Evolutionary conservation across 2,113 vertebrate genomes (phyloP).

Genomic region (Oryzias celebensis): DNA sequence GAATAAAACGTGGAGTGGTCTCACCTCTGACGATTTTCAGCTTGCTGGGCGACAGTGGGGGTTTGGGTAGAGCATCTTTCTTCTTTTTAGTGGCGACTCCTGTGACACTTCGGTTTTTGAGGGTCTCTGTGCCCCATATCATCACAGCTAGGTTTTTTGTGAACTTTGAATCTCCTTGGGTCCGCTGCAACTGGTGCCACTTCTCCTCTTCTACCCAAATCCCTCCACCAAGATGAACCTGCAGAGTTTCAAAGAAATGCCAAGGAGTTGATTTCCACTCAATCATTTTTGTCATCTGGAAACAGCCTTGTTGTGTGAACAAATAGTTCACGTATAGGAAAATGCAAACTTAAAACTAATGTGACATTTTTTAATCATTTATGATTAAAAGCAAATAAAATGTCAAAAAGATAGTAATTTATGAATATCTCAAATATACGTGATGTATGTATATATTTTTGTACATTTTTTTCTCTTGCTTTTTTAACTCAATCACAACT

Average conservation of each 20-base stretch:
- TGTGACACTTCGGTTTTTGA: conserved; percentile 98
- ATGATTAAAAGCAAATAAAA: no score
- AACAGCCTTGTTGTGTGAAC: no score
- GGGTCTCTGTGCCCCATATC: conserved; percentile 99
- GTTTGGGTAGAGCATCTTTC: conserved; percentile 97
- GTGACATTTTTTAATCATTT: no score
- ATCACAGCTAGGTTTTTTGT: conserved; percentile 99
- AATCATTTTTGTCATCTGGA: no score
- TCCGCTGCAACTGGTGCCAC: conserved; percentile 98
- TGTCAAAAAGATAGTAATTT: no score
- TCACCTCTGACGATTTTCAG: conserved; percentile 98
- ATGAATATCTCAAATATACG: no score
- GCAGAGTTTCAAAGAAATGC: conserved; percentile 24
- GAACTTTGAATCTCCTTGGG: conserved; percentile 99
- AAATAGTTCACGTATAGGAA: no score
- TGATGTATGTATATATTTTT: no score
- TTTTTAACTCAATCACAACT: no score
- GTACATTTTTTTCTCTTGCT: no score
- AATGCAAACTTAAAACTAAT: no score
- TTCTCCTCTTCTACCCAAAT: conserved; percentile 99
- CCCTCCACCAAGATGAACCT: conserved; percentile 97
- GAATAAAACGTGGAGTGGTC: neutral
- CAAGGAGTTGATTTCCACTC: no score
- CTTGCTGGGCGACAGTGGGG: conserved; percentile 97
- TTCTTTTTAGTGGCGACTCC: conserved; percentile 99